Evolutionary conservation across 2,888 invertebrate species (phyloP).

Genomic region (Melinopterus prodromus): DNA sequence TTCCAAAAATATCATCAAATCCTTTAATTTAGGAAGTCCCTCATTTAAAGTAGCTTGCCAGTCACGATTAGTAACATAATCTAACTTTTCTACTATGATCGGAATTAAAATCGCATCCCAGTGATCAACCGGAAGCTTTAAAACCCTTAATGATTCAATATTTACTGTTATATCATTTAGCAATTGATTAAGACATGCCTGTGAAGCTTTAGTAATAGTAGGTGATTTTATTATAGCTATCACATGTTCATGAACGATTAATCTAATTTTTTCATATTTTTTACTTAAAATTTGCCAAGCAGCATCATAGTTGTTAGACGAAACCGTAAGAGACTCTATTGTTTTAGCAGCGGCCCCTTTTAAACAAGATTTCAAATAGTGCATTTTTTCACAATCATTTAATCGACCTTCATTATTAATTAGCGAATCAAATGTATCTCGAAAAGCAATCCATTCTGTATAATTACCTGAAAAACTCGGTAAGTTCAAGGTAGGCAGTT

Average conservation of each 20-base stretch:
- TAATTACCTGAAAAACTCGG: background rate
- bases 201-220: background rate
- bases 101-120: slow-evolving; percentile 24
- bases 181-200: slow-evolving; percentile 16
- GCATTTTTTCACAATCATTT: background rate
- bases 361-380: background rate
- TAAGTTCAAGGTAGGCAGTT: background rate
- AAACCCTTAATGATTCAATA: slow-evolving; percentile 14
- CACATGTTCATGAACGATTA: slow-evolving; percentile 10
- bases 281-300: slow-evolving; percentile 10
- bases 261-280: slow-evolving; percentile 8
- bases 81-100: slow-evolving; percentile 19
- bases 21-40: background rate
- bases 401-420: background rate
- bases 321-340: slow-evolving; percentile 5
- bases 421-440: slow-evolving; percentile 12
- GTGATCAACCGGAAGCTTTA: slow-evolving; percentile 12
- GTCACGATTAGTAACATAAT: slow-evolving; percentile 10
- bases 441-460: background rate
- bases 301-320: background rate
- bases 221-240: background rate
- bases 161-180: slow-evolving; percentile 6
- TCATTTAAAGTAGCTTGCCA: slow-evolving; percentile 25
- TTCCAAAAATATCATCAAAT: background rate
- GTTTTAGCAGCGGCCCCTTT: background rate